A percentile compares a stretch with the other conserved stretches of the same genome.
These are phyloP conservation scores for Alviniconcha marisindica DNA, from an alignment of 1,140 invertebrate species.

Conservation along the genomic window DNA sequence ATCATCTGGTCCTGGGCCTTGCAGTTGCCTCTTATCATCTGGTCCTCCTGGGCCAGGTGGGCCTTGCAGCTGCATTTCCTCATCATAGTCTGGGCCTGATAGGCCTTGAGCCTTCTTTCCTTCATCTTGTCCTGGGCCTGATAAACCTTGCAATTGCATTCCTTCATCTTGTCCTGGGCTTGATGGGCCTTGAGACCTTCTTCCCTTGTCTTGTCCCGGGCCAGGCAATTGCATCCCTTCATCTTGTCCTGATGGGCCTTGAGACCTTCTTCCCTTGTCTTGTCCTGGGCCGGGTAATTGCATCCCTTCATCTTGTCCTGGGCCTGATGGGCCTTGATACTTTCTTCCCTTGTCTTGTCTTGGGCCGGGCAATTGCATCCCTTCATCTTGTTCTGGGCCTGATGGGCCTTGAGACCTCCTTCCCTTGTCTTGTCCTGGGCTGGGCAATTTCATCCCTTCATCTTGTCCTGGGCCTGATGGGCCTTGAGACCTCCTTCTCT, in stretches of 20 bases:
- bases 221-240: background rate
- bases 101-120: background rate
- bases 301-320: background rate
- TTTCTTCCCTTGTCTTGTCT: background rate
- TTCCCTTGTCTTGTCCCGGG: constrained; percentile 29
- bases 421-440: background rate
- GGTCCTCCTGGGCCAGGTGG: background rate
- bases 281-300: background rate
- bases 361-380: too few relatives aligned
- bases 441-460: background rate
- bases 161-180: background rate
- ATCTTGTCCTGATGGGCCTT: background rate
- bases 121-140: background rate
- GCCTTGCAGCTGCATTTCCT: background rate
- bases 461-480: background rate
- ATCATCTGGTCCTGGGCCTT: too few relatives aligned
- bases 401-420: background rate
- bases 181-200: constrained; percentile 14
- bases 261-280: background rate
- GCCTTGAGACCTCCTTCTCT: background rate
- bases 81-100: background rate
- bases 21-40: background rate
- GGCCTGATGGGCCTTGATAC: background rate
- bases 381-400: too few relatives aligned
- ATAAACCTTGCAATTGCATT: background rate